Evolutionary conservation across 1,140 invertebrate species (phyloP).

Genomic region (Hylyphantes graminicola): DNA sequence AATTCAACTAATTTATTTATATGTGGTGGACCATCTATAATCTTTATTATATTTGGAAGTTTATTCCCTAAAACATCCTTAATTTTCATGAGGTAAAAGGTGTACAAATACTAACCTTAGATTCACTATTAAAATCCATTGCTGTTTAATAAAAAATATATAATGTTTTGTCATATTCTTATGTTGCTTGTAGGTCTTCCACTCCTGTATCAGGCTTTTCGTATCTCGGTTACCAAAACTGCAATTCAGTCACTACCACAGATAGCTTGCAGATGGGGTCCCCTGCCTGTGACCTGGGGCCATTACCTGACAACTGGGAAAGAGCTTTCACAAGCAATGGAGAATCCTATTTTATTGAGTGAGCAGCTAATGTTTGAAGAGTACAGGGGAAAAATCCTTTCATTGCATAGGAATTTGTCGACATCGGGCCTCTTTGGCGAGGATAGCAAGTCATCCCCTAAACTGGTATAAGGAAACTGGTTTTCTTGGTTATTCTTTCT

Average conservation of each 20-base stretch:
- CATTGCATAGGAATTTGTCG: too few species aligned
- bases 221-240: conserved; percentile 54
- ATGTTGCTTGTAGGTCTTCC: conserved; percentile 40
- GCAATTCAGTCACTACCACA: conserved; percentile 44
- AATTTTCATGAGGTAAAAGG: too few species aligned
- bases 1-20: too few species aligned
- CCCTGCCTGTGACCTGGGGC: conserved; percentile 77
- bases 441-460: too few species aligned
- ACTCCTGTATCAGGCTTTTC: conserved; percentile 57
- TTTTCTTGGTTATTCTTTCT: too few species aligned
- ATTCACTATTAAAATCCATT: background rate
- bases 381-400: too few species aligned
- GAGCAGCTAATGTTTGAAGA: conserved; percentile 68
- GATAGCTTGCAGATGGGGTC: conserved; percentile 39
- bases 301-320: conserved; percentile 95
- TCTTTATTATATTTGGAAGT: too few species aligned
- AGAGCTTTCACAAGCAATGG: conserved; percentile 96
- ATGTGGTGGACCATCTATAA: too few species aligned
- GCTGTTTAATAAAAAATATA: background rate
- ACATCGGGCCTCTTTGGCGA: too few species aligned
- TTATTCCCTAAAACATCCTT: too few species aligned
- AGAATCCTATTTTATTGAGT: conserved; percentile 98
- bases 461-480: too few species aligned
- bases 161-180: background rate
- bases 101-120: too few species aligned